phyloP scores from a whole-genome alignment of 2,888 invertebrate genomes.

The Rhamphomyia laevipes region DNA sequence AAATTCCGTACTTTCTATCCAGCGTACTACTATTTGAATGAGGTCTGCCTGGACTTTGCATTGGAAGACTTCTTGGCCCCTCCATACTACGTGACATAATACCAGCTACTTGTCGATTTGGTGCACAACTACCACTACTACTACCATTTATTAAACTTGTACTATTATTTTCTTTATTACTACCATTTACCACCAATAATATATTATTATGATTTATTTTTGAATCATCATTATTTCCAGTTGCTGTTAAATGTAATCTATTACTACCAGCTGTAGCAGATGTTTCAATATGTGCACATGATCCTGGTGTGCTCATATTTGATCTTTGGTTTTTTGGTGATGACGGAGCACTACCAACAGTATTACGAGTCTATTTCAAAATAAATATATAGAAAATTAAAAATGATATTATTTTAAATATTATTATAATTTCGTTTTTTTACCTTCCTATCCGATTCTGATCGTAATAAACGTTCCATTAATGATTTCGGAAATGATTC shows the following conservation, averaged over 20 bases:
- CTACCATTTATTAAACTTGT: slow-evolving; percentile 17
- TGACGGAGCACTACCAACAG: slow-evolving; percentile 51
- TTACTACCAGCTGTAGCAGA: slow-evolving; percentile 38
- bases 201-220: neutral
- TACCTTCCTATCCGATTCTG: slow-evolving; percentile 42
- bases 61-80: slow-evolving; percentile 44
- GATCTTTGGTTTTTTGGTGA: slow-evolving; percentile 41
- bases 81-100: slow-evolving; percentile 50
- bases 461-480: slow-evolving; percentile 49
- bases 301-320: slow-evolving; percentile 36
- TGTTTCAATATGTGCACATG: slow-evolving; percentile 25
- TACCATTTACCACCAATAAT: slow-evolving; percentile 10
- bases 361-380: slow-evolving; percentile 30
- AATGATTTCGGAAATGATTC: slow-evolving; percentile 55
- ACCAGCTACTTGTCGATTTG: slow-evolving; percentile 28
- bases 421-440: slow-evolving; percentile 2
- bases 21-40: slow-evolving; percentile 39
- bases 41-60: slow-evolving; percentile 35
- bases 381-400: neutral
- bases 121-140: slow-evolving; percentile 12
- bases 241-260: slow-evolving; percentile 26
- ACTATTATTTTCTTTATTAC: slow-evolving; percentile 20
- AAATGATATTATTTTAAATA: neutral
- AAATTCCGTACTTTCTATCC: slow-evolving; percentile 41
- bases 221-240: slow-evolving; percentile 18